Conservation (phyloP, 2,113 vertebrate genomes). For the Muscicapa adusta region DNA sequence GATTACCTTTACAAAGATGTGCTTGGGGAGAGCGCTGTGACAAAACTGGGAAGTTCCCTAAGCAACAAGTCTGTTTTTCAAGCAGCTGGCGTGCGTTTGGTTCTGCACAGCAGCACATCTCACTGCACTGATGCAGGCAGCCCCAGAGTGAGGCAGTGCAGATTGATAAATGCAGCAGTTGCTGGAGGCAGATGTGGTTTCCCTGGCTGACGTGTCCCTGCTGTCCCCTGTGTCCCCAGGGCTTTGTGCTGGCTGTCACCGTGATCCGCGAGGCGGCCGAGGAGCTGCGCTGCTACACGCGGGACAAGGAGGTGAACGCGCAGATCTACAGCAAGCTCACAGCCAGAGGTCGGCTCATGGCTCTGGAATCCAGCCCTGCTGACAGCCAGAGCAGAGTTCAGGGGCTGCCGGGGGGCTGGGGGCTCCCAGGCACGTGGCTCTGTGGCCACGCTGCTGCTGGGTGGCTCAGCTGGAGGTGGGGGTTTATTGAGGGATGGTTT, state of each 20-base stretch:
- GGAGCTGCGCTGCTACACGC: conserved; percentile 90
- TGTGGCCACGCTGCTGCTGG: not conserved
- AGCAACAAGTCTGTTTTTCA: not conserved
- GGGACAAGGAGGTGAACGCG: conserved; percentile 97
- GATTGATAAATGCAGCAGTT: not conserved
- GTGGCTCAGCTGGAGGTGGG: not conserved
- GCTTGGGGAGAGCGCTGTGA: not conserved
- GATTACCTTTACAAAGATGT: not conserved
- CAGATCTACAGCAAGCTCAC: conserved; percentile 99
- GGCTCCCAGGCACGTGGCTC: not conserved
- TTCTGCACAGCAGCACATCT: not conserved
- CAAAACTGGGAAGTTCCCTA: not conserved
- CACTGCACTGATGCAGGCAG: fast-evolving
- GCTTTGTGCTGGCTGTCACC: conserved; percentile 91
- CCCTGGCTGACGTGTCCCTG: not conserved
- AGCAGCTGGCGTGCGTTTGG: not conserved
- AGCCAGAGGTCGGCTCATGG: conserved; percentile 80
- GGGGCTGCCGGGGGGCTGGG: not conserved
- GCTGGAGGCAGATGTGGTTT: conserved; percentile 29
- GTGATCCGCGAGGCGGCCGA: conserved; percentile 91
- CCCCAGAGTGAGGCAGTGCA: not conserved
- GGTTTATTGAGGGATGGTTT: not conserved
- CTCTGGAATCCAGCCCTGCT: not conserved
- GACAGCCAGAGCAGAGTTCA: conserved; percentile 36
- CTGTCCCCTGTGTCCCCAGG: conserved; percentile 64